Base-by-base conservation (phyloP, 2,888 invertebrate species). In the Labia minor region DNA sequence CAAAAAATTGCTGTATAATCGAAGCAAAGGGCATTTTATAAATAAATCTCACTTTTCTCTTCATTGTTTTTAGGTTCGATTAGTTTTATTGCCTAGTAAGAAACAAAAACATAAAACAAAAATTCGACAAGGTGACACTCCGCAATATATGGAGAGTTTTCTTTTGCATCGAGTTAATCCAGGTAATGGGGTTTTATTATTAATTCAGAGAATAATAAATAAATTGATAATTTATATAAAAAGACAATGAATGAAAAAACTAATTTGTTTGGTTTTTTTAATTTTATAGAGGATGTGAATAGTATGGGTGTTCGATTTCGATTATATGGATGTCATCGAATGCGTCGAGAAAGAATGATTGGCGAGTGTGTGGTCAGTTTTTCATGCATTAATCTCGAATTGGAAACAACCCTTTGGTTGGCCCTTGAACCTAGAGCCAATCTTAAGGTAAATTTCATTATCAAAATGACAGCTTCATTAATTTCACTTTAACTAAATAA, bases 91-190 rank as follows among this genome's bases (percentile, higher is more conserved):
- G 71, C 96, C 95, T 2, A 85, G 90, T 75, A 94, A 95, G 77
- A 95, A 95, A 78, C 95, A 95, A 77, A 92, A 94, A 74, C 91
- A 91, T 78, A 95, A 95, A 79, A 95, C 95, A 20, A 93, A 95
- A 79, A 92, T 95, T 70, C 85, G 94, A 67, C 87, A 89, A 67
- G 95, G 95, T 0, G 90, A 92, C 74, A 90, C 89, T 76, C 95
- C 95, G 0, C 90, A 92, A 75, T 95, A 90, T 75, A 90, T 95
- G 87, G 95, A 96, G 77, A 89, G 92, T 74, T 95, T 95, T 77
- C 83, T 93, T 61, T 84, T 95, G 72, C 92, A 88, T 76, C 88
- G 94, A 75, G 92, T 95, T 37, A 92, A 92, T 80, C 92, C 92
- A 77, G 88, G 88, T 87, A 75, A 73, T n/a, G n/a, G n/a, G n/a